Evolutionary conservation across 1,140 invertebrate species (phyloP), one percentile per base, ranked within the genome.

Genomic region (Hormaphis cornu): DNA sequence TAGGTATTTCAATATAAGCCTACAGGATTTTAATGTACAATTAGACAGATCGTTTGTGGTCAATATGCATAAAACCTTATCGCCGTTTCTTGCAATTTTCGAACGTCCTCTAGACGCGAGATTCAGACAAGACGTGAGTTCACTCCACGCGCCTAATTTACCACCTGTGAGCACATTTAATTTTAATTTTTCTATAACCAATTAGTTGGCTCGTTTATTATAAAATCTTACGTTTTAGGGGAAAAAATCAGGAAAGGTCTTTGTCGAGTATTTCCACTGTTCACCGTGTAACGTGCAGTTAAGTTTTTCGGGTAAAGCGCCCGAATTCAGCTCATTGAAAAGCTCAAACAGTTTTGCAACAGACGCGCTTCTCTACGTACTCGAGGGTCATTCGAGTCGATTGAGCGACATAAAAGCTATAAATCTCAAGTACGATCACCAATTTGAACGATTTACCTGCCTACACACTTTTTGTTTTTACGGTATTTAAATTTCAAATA

Each of bases 111-210:
- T 66, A 33, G 61, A 66, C 35, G 61, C 61, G 12, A 66, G 61
- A 35, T 66, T 66, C 8, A 66, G 61, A 35, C 44, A 66, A 48
- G 61, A 66, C 7, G 61, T 66, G 24, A 66, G 61, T 48, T 66
- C 61, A 20, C 61, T 66, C 35, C 61, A 66, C 50, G 44, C 61
- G 7, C 18, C 61, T 20, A 48, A 66, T 66, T 35, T 50, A 16
- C 61, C 44, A 35, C 61, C 61, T 28, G 61, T 66, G 50, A 66
- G 24, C 12, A 2, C 7, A 24, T 48, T 48, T 48, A 48, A 48
- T 22, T 3, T 22, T 48, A 14, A 48, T 24, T 10, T 22, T 7
- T 24, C 1, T 24, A 4, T 20, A 9, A 10, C 2, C 3, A 48
- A 9, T 14, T 37, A 8, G 7, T 37, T 8, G 14, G 14, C 35